phyloP scores from a whole-genome alignment of 2,888 invertebrate genomes.

The Tenthredo livida region DNA sequence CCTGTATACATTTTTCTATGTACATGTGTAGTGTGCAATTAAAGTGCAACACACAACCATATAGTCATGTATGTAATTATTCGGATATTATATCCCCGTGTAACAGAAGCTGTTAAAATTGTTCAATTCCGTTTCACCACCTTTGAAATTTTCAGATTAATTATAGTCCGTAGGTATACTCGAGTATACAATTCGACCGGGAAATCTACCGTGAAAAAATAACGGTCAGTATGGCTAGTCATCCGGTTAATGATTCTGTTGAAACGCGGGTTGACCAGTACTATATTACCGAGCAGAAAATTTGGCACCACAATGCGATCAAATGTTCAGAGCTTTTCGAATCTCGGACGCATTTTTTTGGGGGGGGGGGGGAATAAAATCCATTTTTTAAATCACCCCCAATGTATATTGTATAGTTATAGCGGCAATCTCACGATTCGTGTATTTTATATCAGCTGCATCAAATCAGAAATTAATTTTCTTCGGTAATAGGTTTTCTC shows the following conservation, averaged over 20 bases:
- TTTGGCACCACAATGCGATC: neutral
- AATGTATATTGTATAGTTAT: no score
- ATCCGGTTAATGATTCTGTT: constrained; percentile 20
- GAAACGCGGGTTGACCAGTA: neutral
- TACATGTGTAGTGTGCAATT: neutral
- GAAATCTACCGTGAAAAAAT: constrained; percentile 21
- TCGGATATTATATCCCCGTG: neutral
- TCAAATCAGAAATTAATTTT: neutral
- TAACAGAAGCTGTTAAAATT: neutral
- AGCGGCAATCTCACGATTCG: no score
- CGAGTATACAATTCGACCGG: neutral
- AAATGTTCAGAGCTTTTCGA: neutral
- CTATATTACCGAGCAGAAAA: neutral
- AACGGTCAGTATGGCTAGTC: constrained; percentile 16
- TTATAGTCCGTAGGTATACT: neutral
- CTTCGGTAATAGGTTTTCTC: neutral
- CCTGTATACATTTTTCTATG: neutral
- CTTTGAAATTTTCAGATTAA: neutral
- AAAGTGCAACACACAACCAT: neutral
- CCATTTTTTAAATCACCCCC: no score
- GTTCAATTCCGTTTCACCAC: neutral
- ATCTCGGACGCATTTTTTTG: no score
- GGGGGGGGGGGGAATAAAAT: no score
- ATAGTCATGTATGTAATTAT: neutral
- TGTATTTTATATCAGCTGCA: neutral